phyloP scores from a whole-genome alignment of 2,113 vertebrate genomes.

The Atlantisia rogersi region DNA sequence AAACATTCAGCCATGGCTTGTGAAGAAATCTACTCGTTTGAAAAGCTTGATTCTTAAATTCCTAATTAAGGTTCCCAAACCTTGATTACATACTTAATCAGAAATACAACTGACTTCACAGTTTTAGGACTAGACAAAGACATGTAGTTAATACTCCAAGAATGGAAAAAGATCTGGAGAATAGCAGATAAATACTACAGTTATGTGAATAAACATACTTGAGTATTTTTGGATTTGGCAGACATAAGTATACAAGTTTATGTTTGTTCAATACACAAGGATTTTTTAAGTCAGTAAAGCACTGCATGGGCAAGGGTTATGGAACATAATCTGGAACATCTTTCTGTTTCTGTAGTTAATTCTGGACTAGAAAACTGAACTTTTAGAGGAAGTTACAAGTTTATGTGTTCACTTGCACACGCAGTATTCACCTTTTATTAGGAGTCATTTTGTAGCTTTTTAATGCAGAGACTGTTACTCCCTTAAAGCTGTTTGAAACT shows the following conservation, averaged over 20 bases:
- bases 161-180: neutral
- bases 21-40: neutral
- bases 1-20: neutral
- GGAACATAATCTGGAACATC: neutral
- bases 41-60: neutral
- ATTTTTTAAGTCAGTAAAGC: neutral
- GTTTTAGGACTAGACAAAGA: neutral
- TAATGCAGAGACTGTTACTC: neutral
- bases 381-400: neutral
- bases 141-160: neutral
- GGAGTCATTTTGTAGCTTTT: neutral
- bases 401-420: rapidly evolving
- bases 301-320: neutral
- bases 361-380: neutral
- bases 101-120: neutral
- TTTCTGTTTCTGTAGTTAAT: neutral
- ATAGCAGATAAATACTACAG: neutral
- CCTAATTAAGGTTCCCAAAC: neutral
- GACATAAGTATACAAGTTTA: neutral
- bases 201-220: neutral
- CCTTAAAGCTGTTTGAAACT: neutral
- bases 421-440: neutral
- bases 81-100: neutral
- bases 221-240: neutral
- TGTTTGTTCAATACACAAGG: neutral